Evolutionary conservation across 2,797 vertebrate genomes (phyloP), one percentile per base, ranked within the genome.

Genomic region (Sardinella longiceps): DNA sequence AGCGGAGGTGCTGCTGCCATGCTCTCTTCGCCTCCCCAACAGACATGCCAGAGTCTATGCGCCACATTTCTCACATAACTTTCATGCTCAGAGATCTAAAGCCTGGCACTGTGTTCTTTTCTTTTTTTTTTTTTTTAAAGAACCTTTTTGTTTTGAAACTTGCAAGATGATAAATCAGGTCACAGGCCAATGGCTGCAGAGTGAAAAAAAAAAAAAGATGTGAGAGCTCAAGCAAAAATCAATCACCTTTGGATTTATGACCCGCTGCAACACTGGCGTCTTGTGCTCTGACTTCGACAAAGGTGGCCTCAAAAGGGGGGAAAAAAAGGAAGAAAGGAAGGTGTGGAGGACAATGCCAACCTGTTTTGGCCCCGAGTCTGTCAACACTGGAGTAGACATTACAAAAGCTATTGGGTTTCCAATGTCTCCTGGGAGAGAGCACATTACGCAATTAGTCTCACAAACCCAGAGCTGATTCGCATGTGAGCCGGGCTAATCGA

Each of bases 401-500:
- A 11, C 53, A 5, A 56, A 20, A 56, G 11, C 12, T 70, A 70
- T 15, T 37, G 63, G 10, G 15, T 74, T 37, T 74, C 30, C 15
- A 74, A 28, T 39, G 33, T 74, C 30, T 20, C 12, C 66, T 74
- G 30, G 66, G 12, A 12, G 12, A 12, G 25, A 87, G 87, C 70
- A 81, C 25, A 20, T 85, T 83, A 28, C 46, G 37, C 86, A 70
- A 82, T 85, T 83, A 85, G 28, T 53, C 70, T 33, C 66, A 37
- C 33, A 37, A 15, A 74, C 14, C 50, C 81, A 53, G 15, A 81
- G 81, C 30, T 83, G 80, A 87, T 81, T 86, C 86, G 83, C 70
- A 80, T 45, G 33, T 66, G 37, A 86, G 81, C 39, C 82, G 82
- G 87, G 84, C 84, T 84, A 83, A 86, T 88, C 80, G 81, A 74